Base-by-base conservation (phyloP, 2,113 vertebrate species). In the Alectura lathami region DNA sequence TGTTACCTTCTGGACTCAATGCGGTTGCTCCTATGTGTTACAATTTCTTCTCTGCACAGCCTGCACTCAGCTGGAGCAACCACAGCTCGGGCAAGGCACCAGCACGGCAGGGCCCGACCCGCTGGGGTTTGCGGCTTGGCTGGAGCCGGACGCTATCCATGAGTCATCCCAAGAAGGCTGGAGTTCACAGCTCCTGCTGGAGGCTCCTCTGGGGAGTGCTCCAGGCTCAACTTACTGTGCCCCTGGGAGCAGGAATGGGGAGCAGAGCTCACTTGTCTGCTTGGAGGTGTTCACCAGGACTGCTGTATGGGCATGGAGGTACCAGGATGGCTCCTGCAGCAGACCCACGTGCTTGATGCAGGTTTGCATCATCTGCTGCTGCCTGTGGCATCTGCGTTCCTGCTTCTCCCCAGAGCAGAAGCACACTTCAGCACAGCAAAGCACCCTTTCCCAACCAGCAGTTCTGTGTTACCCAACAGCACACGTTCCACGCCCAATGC, bases 21-120 rank as follows among this genome's bases (percentile, higher is more conserved):
- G 8, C 5, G 24, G 22, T 73, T 5, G 22, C 30, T 89, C 27
- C 14, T 1, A 2, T 3, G 17, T 94, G 83, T 76, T 92, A 91
- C 76, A 89, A 92, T 94, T 96, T 96, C 87, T 87, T 60, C 11
- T 29, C n/a, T 70, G 51, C 36, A 73, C 63, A 54, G 79, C 32
- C 26, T 14, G 26, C 34, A 74, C 22, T 69, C 79, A 57, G 57
- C 50, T 77, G 54, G 59, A 93, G 73, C 45, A 83, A 74, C 82
- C 59, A 22, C 56, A 88, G 68, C 0, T 0, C 72, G 83, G 54
- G 38, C 67, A 56, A 88, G 21, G 59, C 14, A 6, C 29, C 20
- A 38, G 80, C 6, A 1, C 85, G 34, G 63, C 24, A 30, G 51
- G 75, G 59, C 62, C n/a, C 3, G 9, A 11, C 59, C 54, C 66